These are phyloP conservation scores for Remorina albescens DNA, from an alignment of 2,797 vertebrate genomes.

Conservation along the genomic window DNA sequence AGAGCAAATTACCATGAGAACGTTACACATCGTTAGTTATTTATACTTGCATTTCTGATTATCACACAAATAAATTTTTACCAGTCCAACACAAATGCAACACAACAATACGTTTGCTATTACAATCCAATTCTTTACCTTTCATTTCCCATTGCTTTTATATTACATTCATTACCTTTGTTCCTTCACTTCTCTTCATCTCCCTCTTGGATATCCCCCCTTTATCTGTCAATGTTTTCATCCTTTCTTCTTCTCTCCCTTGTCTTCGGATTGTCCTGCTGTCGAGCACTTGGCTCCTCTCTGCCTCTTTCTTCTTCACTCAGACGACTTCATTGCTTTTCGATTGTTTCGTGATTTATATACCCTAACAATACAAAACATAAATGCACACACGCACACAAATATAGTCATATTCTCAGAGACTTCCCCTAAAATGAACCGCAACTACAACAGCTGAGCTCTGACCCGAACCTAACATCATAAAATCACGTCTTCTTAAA, in stretches of 20 bases:
- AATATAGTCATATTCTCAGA: no score
- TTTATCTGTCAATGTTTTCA: constrained; percentile 8
- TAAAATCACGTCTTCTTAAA: no score
- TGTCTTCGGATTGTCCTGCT: constrained; percentile 31
- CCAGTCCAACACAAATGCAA: no score
- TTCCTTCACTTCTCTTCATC: neutral
- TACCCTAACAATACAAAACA: neutral
- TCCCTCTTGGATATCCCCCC: neutral
- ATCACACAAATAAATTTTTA: no score
- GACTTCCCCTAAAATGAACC: no score
- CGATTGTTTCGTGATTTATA: neutral
- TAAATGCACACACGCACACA: neutral
- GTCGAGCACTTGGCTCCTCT: neutral
- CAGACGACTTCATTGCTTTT: neutral
- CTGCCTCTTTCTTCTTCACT: constrained; percentile 12
- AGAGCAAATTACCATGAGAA: no score
- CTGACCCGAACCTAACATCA: no score
- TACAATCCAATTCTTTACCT: neutral
- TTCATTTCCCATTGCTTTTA: neutral
- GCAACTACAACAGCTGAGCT: no score
- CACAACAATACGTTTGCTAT: no score
- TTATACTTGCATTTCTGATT: no score
- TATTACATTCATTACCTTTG: neutral
- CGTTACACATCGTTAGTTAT: no score
- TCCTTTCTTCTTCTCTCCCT: constrained; percentile 1